Evolutionary conservation across 2,797 vertebrate species (phyloP), one percentile per base, ranked within the genome.

Genomic region (Botia kubotai): DNA sequence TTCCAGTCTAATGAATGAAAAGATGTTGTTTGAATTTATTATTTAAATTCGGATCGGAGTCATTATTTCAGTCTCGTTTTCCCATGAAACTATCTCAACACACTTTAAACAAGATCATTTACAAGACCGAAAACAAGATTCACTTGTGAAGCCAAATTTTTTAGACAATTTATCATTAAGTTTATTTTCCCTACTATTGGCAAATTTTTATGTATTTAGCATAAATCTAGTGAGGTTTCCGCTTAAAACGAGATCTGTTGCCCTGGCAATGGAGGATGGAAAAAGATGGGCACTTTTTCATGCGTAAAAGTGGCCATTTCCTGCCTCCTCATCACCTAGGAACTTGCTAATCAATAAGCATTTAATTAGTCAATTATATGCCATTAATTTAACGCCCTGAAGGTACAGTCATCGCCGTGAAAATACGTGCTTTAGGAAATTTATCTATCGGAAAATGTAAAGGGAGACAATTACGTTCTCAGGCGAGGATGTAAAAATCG

Each of bases 331-430:
- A 91, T 92, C 90, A 87, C 82, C 58, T 81, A 80, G 48, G 87
- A 92, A 92, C 89, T 88, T 87, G 80, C 89, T 90, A 90, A 93
- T 94, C 93, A 93, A 93, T 93, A 94, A 89, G 90, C 87, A 88
- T 92, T 94, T 93, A 92, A 94, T 94, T 92, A 91, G 92, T 91
- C 90, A 92, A 92, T 93, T 93, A 93, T 90, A 91, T 88, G 88
- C 87, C 88, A 87, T 90, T 90, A 90, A 92, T 92, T 93, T 92
- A 91, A 92, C 90, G 88, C 90, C 71, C 90, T 90, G 89, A 86
- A 91, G 90, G 92, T 92, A 89, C 83, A 88, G 87, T 89, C 85
- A 86, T 92, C 86, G 81, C 89, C 87, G 75, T 90, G 86, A 92
- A 93, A 92, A 92, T 87, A 89, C 86, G 82, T 85, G 87, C 86